A percentile compares a stretch with the other conserved stretches of the same genome.
Conservation (phyloP, 35 echinoderm and acorn worm species). For the Patiria miniata region DNA sequence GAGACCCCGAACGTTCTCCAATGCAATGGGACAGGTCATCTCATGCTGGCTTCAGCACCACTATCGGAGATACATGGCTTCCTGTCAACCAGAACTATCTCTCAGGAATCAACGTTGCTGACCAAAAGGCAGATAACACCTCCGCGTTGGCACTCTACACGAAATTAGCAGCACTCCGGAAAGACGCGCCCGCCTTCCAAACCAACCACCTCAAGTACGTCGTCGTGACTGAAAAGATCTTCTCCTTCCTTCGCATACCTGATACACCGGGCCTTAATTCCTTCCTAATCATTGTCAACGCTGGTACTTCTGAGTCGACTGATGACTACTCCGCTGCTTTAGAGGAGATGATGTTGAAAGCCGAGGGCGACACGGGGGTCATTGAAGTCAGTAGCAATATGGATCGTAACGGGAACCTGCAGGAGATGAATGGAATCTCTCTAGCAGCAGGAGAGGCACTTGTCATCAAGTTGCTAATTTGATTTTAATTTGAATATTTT, state of each 20-base stretch:
- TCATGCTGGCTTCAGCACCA: constrained; percentile 73
- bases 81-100: constrained; percentile 75
- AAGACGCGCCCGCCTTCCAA: constrained; percentile 57
- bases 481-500: background rate
- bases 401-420: constrained; percentile 38
- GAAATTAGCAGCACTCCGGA: constrained; percentile 41
- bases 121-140: constrained; percentile 38
- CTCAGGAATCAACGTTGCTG: constrained; percentile 75
- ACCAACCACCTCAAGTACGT: constrained; percentile 68
- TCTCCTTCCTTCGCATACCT: constrained; percentile 84
- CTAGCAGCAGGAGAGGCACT: constrained; percentile 42
- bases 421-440: constrained; percentile 6
- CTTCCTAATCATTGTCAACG: constrained; percentile 75
- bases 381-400: constrained; percentile 58
- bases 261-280: constrained; percentile 27
- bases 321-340: constrained; percentile 40
- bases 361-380: constrained; percentile 7
- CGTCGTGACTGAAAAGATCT: constrained; percentile 66
- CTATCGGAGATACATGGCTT: constrained; percentile 72
- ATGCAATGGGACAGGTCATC: constrained; percentile 77
- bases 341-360: background rate
- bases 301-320: constrained; percentile 52
- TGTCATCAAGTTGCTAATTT: constrained; percentile 8
- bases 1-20: constrained; percentile 88
- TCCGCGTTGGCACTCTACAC: constrained; percentile 71